These are phyloP conservation scores for Stigmatopora argus DNA, from an alignment of 2,113 vertebrate species.

Conservation along the genomic window DNA sequence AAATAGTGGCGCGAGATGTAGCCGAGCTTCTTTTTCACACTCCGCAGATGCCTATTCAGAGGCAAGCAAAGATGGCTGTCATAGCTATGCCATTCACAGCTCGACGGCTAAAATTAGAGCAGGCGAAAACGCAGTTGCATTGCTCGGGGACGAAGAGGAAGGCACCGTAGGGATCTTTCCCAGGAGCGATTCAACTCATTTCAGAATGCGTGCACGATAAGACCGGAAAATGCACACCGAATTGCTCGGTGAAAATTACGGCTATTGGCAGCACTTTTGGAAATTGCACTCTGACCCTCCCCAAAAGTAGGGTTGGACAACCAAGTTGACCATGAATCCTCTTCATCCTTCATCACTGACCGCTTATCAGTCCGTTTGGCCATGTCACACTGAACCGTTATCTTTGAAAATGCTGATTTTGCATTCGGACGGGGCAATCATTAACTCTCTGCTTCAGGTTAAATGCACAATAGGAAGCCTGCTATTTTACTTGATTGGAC, in stretches of 20 bases:
- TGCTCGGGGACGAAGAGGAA: constrained; percentile 47
- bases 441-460: constrained; percentile 36
- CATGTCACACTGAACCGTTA: constrained; percentile 53
- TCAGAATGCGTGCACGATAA: background rate
- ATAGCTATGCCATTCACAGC: constrained; percentile 68
- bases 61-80: constrained; percentile 69
- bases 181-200: constrained; percentile 15
- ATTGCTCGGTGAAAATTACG: background rate
- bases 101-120: constrained; percentile 71
- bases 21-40: constrained; percentile 41
- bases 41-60: constrained; percentile 54
- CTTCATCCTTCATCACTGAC: constrained; percentile 27
- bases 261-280: background rate
- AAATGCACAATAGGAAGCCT: background rate
- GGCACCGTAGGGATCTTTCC: constrained; percentile 46
- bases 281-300: background rate
- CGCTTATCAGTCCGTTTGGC: constrained; percentile 6
- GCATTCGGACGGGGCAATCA: constrained; percentile 45
- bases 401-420: constrained; percentile 53
- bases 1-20: constrained; percentile 26
- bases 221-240: constrained; percentile 7
- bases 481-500: background rate
- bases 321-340: constrained; percentile 17
- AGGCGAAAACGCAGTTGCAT: constrained; percentile 30
- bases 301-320: background rate